Base-by-base conservation (phyloP, 2,113 vertebrate genomes). In the Lucifuga dentata region DNA sequence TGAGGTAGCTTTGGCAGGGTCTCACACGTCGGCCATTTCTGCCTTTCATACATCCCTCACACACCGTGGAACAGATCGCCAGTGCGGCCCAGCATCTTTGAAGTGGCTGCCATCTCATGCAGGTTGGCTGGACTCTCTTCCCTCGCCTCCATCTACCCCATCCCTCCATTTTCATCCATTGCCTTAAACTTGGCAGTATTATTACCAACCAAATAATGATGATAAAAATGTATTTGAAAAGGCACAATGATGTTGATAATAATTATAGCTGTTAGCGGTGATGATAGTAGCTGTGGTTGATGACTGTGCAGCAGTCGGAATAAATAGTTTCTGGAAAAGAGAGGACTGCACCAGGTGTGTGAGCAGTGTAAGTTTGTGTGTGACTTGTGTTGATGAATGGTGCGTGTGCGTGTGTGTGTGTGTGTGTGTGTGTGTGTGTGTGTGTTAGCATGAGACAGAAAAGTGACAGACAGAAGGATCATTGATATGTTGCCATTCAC, bases 31-130 rank as follows among this genome's bases (percentile, higher is more conserved):
- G 89, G 83, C 89, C 88, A 84, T 89, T 87, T 88, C 81, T 86
- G 89, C 89, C 90, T 92, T 93, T 92, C 90, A 93, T 90, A 90
- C 81, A 83, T 82, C 72, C 76, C 86, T 89, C 89, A 84, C 83
- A 85, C 86, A 78, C 78, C 73, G 68, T 80, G 86, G 90, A 91
- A 89, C 88, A 90, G 88, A 91, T 90, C 83, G 88, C 86, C 84
- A 69, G 78, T 89, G 83, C 79, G 61, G 87, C 77, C 84, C 62
- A 41, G 43, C 52, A 11, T 81, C 89, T 93, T 93, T 93, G 92
- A 92, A 92, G 91, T 88, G 68, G 73, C 79, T 92, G 90, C 92
- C 91, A 93, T 92, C 85, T 88, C 88, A 86, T 24, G 76, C 89
- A 87, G 90, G 89, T 91, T 92, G 82, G 78, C 85, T 86, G 85